Conservation (phyloP, 1,140 invertebrate species). For the Plectrocnemia conspersa region DNA sequence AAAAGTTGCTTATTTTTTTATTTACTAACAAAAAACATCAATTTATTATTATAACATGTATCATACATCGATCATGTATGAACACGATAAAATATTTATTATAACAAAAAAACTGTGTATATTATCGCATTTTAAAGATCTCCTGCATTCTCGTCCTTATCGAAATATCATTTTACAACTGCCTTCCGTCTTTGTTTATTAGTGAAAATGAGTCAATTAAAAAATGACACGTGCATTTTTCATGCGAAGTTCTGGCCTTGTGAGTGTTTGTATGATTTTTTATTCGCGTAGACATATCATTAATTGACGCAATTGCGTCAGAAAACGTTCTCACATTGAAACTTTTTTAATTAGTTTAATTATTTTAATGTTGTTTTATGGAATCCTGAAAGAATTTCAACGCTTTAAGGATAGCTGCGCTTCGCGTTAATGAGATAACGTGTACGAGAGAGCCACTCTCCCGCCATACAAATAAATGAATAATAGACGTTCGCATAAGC, state of each 20-base stretch:
- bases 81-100: too few relatives aligned
- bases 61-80: not conserved
- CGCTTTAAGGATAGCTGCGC: conserved; percentile 29
- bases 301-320: conserved; percentile 34
- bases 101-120: too few relatives aligned
- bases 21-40: not conserved
- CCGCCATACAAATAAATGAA: conserved; percentile 32
- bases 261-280: too few relatives aligned
- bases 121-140: too few relatives aligned
- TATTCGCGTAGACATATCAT: conserved; percentile 31
- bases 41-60: not conserved
- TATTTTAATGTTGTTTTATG: conserved; percentile 35
- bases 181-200: too few relatives aligned
- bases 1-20: too few relatives aligned
- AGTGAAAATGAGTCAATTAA: too few relatives aligned
- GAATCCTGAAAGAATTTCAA: conserved; percentile 35
- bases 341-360: conserved; percentile 35
- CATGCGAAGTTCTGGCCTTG: too few relatives aligned
- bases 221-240: too few relatives aligned
- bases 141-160: too few relatives aligned
- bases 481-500: conserved; percentile 33
- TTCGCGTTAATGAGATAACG: conserved; percentile 33
- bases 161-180: too few relatives aligned
- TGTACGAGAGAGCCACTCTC: conserved; percentile 26
- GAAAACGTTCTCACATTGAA: conserved; percentile 32